Conservation (phyloP, 2,113 vertebrate species). For the Dicrurus megarhynchus region DNA sequence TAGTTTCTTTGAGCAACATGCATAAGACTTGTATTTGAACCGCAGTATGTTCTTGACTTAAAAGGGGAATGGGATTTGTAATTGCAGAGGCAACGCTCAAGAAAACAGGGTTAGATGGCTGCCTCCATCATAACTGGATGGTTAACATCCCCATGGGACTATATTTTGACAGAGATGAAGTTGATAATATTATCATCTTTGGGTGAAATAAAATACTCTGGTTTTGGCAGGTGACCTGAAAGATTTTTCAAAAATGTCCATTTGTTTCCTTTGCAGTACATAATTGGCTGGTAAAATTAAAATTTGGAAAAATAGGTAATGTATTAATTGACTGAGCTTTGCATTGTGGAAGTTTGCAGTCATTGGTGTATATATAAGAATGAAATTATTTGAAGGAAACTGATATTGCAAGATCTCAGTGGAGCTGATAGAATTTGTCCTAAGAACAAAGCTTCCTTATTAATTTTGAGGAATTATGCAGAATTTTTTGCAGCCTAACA, state of each 20-base stretch:
- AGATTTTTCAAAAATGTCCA: background rate
- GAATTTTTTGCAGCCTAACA: background rate
- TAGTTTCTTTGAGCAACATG: background rate
- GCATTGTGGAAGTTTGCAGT: background rate
- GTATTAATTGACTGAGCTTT: background rate
- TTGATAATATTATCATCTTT: background rate
- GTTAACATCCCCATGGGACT: background rate
- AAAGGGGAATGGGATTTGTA: background rate
- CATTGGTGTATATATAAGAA: background rate
- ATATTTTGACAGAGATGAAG: background rate
- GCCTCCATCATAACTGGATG: background rate
- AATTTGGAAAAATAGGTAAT: background rate
- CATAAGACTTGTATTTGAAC: background rate
- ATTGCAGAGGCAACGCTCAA: background rate
- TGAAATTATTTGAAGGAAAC: background rate
- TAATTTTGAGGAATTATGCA: background rate
- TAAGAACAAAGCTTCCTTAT: background rate
- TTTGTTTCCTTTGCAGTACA: background rate
- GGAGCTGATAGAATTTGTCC: background rate
- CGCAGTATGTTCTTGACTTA: background rate
- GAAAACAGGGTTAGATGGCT: background rate
- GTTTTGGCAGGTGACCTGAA: background rate
- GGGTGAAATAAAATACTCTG: background rate
- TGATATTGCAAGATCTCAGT: background rate
- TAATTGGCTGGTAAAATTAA: background rate